A percentile compares a stretch with the other conserved stretches of the same genome.
Conservation (phyloP, 2,113 vertebrate genomes). For the Macroglossus sobrinus region DNA sequence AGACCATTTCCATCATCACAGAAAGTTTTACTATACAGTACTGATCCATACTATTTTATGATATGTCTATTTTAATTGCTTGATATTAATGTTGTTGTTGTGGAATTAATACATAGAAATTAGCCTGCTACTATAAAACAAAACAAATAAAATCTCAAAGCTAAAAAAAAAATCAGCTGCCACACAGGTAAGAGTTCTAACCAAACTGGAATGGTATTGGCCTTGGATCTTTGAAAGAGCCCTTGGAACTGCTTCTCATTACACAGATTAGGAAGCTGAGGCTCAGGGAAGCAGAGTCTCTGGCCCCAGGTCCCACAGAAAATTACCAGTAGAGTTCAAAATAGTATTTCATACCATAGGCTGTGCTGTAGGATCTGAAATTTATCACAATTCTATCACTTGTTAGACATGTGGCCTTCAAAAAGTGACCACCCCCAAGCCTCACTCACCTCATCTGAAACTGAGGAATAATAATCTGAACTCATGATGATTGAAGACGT, state of each 20-base stretch:
- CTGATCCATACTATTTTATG: not conserved
- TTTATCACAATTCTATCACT: not conserved
- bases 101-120: not conserved
- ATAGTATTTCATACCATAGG: not conserved
- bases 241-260: not conserved
- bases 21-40: not conserved
- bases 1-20: not conserved
- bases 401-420: not conserved
- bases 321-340: not conserved
- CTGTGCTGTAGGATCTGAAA: not conserved
- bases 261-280: not conserved
- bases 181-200: not conserved
- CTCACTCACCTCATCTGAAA: not conserved
- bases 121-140: not conserved
- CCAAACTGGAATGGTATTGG: not conserved
- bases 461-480: not conserved
- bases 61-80: not conserved
- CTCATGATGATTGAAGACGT: not conserved
- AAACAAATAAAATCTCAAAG: not conserved
- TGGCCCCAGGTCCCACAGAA: not conserved
- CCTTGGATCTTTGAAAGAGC: not conserved
- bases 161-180: constrained; percentile 8
- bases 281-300: not conserved
- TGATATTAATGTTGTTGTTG: not conserved
- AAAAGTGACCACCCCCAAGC: not conserved